Conservation (phyloP, 2,888 invertebrate genomes). For the Nyleta sp. region DNA sequence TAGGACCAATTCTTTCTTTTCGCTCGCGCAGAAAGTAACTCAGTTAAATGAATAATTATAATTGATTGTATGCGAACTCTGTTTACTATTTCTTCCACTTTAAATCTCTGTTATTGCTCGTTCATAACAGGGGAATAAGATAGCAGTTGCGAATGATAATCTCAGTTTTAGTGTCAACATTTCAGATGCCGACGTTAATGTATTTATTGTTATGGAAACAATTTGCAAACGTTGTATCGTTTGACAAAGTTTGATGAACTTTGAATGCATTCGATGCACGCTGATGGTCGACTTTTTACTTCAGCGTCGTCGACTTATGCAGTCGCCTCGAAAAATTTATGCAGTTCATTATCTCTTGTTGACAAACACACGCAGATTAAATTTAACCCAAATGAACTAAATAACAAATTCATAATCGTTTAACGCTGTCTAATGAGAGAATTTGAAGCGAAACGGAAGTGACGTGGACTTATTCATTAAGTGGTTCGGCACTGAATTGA, state of each 20-base stretch:
- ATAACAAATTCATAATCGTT: no score
- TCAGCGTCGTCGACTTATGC: no score
- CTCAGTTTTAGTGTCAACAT: slow-evolving; percentile 17
- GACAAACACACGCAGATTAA: no score
- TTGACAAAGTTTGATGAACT: slow-evolving; percentile 19
- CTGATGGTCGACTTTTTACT: no score
- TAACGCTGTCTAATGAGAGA: no score
- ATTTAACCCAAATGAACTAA: no score
- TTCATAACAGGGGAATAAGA: slow-evolving; percentile 25
- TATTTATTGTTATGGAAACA: background rate
- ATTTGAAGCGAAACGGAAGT: no score
- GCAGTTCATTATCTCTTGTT: no score
- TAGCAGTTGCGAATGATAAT: slow-evolving; percentile 8
- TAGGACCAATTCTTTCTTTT: slow-evolving; percentile 1
- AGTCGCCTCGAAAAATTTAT: no score
- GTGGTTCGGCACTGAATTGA: no score
- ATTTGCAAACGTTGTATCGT: background rate
- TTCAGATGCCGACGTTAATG: background rate
- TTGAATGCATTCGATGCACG: no score
- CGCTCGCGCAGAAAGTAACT: slow-evolving; percentile 5
- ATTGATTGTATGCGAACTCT: slow-evolving; percentile 4
- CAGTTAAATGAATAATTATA: slow-evolving; percentile 19
- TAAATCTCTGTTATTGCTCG: slow-evolving; percentile 24
- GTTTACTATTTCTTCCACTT: slow-evolving; percentile 27
- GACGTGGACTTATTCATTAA: no score